Percentiles rank a stretch among this genome's conserved stretches.
These are phyloP conservation scores for Scelioninae gen. 1 DNA, from an alignment of 2,888 invertebrate species.

Conservation along the genomic window DNA sequence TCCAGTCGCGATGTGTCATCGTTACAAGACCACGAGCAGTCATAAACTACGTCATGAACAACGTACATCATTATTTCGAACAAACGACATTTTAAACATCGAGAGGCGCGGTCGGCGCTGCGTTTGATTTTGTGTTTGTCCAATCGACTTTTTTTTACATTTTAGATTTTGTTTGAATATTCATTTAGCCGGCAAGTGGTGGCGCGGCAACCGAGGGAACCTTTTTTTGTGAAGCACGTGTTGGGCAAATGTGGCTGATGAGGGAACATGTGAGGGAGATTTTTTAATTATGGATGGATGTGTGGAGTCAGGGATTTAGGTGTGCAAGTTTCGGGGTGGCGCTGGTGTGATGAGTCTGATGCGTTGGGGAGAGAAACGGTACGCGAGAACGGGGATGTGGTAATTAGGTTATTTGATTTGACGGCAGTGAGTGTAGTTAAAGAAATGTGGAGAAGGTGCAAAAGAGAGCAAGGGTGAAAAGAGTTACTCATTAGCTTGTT, in stretches of 20 bases:
- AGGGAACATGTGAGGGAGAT: slow-evolving; percentile 55
- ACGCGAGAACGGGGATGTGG: slow-evolving; percentile 25
- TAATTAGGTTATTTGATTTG: slow-evolving; percentile 63
- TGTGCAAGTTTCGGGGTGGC: slow-evolving; percentile 38
- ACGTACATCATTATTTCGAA: slow-evolving; percentile 62
- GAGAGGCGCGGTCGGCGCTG: slow-evolving; percentile 21
- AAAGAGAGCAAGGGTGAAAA: slow-evolving; percentile 40
- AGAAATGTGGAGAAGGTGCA: slow-evolving; percentile 44
- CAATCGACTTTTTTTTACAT: slow-evolving; percentile 59
- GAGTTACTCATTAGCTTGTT: slow-evolving; percentile 62
- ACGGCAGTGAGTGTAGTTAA: slow-evolving; percentile 40
- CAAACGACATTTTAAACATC: slow-evolving; percentile 63
- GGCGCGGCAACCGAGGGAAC: slow-evolving; percentile 26
- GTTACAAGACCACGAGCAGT: slow-evolving; percentile 63
- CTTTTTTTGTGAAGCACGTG: slow-evolving; percentile 55
- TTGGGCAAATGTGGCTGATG: slow-evolving; percentile 52
- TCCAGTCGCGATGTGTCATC: slow-evolving; percentile 60
- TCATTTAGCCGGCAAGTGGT: slow-evolving; percentile 42
- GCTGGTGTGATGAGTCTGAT: no score
- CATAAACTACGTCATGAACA: slow-evolving; percentile 66
- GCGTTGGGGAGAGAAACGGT: slow-evolving; percentile 26
- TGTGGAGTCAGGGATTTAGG: slow-evolving; percentile 41
- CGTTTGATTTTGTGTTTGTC: slow-evolving; percentile 50
- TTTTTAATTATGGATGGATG: slow-evolving; percentile 62
- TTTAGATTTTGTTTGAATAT: slow-evolving; percentile 60